A percentile compares a stretch with the other conserved stretches of the same genome.
phyloP scores from a whole-genome alignment of 2,888 invertebrate species.

The Tetropium fuscum region DNA sequence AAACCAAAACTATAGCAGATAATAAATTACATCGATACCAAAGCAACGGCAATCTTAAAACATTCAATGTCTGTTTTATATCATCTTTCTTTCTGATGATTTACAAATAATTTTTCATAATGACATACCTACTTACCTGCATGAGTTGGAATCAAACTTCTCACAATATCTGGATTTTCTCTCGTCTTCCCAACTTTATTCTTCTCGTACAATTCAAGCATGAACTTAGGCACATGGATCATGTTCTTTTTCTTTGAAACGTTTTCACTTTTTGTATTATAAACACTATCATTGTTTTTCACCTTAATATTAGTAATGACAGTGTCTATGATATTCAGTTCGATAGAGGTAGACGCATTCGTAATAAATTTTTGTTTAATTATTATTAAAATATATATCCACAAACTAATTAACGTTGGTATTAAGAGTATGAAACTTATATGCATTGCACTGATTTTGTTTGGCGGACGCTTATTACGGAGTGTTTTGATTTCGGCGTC shows the following conservation, averaged over 20 bases:
- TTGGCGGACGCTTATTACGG: constrained; percentile 17
- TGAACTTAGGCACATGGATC: constrained; percentile 63
- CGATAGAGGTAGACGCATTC: constrained; percentile 39
- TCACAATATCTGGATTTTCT: constrained; percentile 59
- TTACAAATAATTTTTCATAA: too few relatives aligned
- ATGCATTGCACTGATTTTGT: constrained; percentile 37
- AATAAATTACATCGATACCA: too few relatives aligned
- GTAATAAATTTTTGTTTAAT: constrained; percentile 38
- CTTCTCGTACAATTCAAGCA: constrained; percentile 63
- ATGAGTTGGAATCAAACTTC: constrained; percentile 62
- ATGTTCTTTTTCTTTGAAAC: constrained; percentile 37
- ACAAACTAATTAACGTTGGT: constrained; percentile 45
- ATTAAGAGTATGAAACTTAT: constrained; percentile 42
- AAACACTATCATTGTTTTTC: constrained; percentile 12
- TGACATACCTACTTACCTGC: too few relatives aligned
- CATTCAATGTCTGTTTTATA: too few relatives aligned
- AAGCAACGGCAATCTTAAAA: too few relatives aligned
- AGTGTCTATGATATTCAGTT: constrained; percentile 46
- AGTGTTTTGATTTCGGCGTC: constrained; percentile 49
- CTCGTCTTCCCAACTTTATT: constrained; percentile 51
- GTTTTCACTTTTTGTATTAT: constrained; percentile 12
- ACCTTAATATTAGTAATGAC: constrained; percentile 9
- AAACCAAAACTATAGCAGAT: too few relatives aligned
- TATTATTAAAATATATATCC: constrained; percentile 46
- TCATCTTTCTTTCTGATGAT: too few relatives aligned